A percentile compares a stretch with the other conserved stretches of the same genome.
These are phyloP conservation scores for Lithobates sylvaticus DNA, from an alignment of 2,797 vertebrate species.

Conservation along the genomic window DNA sequence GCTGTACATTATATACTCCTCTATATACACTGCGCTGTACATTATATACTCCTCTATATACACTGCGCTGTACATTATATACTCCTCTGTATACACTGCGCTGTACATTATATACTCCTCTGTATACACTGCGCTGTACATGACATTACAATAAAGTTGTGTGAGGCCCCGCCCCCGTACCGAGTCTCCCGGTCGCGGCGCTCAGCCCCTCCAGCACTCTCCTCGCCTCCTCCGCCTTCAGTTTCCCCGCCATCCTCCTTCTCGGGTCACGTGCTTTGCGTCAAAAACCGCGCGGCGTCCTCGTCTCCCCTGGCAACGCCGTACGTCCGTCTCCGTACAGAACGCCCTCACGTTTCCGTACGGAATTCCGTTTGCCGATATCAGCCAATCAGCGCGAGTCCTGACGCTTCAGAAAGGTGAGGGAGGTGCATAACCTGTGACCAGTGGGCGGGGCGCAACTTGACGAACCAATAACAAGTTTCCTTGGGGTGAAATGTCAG, in stretches of 20 bases:
- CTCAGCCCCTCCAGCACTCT: slow-evolving; percentile 20
- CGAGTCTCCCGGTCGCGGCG: slow-evolving; percentile 37
- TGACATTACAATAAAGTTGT: no score
- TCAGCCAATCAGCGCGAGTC: no score
- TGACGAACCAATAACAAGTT: neutral
- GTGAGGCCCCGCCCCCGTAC: slow-evolving; percentile 16
- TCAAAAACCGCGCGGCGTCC: fast-evolving
- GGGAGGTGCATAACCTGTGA: neutral
- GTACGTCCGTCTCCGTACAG: no score
- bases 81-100: no score
- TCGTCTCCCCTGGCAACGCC: slow-evolving; percentile 23
- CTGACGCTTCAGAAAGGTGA: neutral
- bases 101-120: no score
- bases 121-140: no score
- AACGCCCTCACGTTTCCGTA: neutral
- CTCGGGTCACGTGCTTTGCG: neutral
- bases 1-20: no score
- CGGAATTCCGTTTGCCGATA: neutral
- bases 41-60: no score
- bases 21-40: no score
- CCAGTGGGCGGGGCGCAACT: no score
- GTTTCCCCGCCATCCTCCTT: slow-evolving; percentile 61
- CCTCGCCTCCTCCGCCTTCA: slow-evolving; percentile 46
- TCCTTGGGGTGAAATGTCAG: neutral
- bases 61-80: no score